Conservation (phyloP, 1,140 invertebrate species). For the Nasonia vitripennis region DNA sequence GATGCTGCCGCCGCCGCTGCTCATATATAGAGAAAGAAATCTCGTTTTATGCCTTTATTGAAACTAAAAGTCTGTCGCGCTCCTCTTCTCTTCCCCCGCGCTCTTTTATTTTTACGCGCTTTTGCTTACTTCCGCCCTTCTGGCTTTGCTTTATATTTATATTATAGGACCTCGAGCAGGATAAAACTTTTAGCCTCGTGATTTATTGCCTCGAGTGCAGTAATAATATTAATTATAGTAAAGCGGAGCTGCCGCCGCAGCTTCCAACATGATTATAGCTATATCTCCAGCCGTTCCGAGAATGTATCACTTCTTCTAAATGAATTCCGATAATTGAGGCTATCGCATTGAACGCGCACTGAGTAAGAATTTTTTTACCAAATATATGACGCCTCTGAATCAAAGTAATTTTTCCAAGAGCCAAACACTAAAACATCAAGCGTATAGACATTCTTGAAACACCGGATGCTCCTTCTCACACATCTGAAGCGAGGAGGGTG, state of each 20-base stretch:
- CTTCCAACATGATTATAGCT: neutral
- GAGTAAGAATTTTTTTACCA: no score
- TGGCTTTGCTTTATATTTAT: neutral
- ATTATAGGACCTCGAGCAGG: neutral
- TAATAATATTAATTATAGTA: neutral
- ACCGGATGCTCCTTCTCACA: neutral
- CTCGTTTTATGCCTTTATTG: conserved; percentile 32
- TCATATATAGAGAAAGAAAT: neutral
- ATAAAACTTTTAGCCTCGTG: neutral
- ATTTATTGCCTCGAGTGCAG: conserved; percentile 9
- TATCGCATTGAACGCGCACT: no score
- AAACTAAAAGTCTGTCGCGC: conserved; percentile 25
- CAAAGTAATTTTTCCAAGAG: neutral
- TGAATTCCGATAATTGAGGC: no score
- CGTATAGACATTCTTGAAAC: neutral
- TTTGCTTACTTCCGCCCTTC: neutral
- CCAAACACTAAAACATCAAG: neutral
- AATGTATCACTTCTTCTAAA: neutral
- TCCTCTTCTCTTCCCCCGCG: neutral
- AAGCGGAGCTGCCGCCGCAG: neutral
- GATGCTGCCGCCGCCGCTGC: conserved; percentile 12
- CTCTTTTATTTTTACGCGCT: neutral
- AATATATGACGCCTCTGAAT: neutral
- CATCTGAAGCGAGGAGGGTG: neutral
- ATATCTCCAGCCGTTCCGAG: neutral